Conservation (phyloP, 2,888 invertebrate genomes). For the Globia sparganii region DNA sequence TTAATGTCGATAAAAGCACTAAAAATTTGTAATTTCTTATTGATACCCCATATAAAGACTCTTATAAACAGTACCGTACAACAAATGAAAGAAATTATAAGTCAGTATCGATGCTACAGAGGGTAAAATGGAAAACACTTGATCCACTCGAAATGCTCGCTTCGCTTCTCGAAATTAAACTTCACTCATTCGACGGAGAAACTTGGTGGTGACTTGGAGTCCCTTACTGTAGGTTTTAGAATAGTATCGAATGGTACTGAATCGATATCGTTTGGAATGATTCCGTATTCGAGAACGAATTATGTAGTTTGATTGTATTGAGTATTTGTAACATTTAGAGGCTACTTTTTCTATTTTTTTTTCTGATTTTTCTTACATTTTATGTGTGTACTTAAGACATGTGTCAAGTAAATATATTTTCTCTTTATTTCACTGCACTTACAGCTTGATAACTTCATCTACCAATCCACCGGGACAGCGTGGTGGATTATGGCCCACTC, state of each 20-base stretch:
- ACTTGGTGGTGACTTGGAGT: constrained; percentile 58
- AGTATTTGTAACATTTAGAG: neutral
- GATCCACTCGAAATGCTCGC: constrained; percentile 63
- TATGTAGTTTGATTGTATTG: neutral
- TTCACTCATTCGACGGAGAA: constrained; percentile 67
- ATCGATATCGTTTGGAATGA: neutral
- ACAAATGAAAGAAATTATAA: constrained; percentile 14
- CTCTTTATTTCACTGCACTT: neutral
- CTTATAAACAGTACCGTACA: neutral
- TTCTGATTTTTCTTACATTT: neutral
- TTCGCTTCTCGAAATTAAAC: constrained; percentile 71
- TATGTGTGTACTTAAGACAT: neutral
- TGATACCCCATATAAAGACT: neutral
- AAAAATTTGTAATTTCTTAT: neutral
- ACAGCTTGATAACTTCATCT: neutral
- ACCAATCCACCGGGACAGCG: too few relatives aligned
- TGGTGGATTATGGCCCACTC: too few relatives aligned
- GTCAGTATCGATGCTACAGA: constrained; percentile 21
- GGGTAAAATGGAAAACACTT: constrained; percentile 57
- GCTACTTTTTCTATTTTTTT: neutral
- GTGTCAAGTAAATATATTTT: neutral
- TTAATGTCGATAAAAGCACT: neutral
- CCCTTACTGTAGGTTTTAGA: constrained; percentile 32
- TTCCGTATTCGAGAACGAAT: neutral
- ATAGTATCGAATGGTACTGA: neutral